Evolutionary conservation across 2,888 invertebrate species (phyloP).

Genomic region (Microdon myrmicae): DNA sequence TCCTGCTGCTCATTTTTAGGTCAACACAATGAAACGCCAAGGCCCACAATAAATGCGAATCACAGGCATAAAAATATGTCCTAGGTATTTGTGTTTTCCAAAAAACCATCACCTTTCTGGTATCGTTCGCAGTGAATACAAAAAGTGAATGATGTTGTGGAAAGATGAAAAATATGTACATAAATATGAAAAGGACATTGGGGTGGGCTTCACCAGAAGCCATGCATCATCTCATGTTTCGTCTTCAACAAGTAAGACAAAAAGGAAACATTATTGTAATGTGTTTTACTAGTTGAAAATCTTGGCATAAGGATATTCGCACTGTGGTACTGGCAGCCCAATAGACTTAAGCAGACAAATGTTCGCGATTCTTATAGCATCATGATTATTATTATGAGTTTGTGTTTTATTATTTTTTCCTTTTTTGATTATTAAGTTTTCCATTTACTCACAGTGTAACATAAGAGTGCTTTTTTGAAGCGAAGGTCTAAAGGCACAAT

Average conservation of each 20-base stretch:
- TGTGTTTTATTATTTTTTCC: too few species aligned
- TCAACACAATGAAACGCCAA: too few species aligned
- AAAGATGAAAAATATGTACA: constrained; percentile 12
- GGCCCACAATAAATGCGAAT: constrained; percentile 13
- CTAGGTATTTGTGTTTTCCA: constrained; percentile 13
- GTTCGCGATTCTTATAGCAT: constrained; percentile 31
- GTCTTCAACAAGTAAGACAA: constrained; percentile 6
- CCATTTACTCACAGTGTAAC: too few species aligned
- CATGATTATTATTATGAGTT: constrained; percentile 38
- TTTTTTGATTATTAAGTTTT: too few species aligned
- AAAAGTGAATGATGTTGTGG: constrained; percentile 11
- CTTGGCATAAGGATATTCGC: constrained; percentile 8
- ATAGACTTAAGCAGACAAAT: constrained; percentile 13
- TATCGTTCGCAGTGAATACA: constrained; percentile 12
- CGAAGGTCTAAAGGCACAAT: constrained; percentile 24
- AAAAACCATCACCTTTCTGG: constrained; percentile 22
- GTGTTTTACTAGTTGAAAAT: constrained; percentile 20
- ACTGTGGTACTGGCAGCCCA: background rate
- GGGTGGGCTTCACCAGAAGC: constrained; percentile 9
- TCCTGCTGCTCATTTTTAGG: too few species aligned
- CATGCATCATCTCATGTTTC: background rate
- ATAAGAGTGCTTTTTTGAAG: constrained; percentile 30
- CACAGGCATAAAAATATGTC: constrained; percentile 11
- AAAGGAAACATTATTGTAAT: constrained; percentile 31
- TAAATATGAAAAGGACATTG: constrained; percentile 22